Conservation (phyloP, 2,797 vertebrate species). For the Cacajao melanocephalus region DNA sequence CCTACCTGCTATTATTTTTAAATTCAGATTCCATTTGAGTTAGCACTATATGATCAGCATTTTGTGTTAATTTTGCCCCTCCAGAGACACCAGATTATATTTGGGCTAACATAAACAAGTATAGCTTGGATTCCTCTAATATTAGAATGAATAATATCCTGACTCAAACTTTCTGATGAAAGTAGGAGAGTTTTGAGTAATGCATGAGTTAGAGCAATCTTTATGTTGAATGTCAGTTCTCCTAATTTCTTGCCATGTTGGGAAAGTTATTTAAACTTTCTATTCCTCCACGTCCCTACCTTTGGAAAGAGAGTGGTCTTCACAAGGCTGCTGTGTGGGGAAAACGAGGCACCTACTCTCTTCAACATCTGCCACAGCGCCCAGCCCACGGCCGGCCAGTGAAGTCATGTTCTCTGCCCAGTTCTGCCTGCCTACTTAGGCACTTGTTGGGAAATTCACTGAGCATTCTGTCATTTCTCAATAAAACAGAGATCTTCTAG, state of each 20-base stretch:
- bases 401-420: not conserved
- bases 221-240: not conserved
- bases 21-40: not conserved
- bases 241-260: not conserved
- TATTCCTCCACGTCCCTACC: not conserved
- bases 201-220: not conserved
- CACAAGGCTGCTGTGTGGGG: too few species aligned
- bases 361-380: rapidly evolving
- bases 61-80: not conserved
- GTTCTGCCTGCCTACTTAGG: not conserved
- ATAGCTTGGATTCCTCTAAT: not conserved
- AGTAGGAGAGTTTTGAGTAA: not conserved
- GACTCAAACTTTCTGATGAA: not conserved
- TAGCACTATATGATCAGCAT: not conserved
- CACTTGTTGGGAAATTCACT: not conserved
- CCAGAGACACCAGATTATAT: not conserved
- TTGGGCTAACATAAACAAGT: not conserved
- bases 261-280: not conserved
- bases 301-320: not conserved
- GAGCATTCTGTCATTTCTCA: not conserved
- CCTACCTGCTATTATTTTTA: not conserved
- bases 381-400: rapidly evolving
- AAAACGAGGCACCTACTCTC: not conserved
- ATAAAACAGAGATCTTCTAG: not conserved
- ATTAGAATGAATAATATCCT: not conserved